phyloP scores from a whole-genome alignment of 2,113 vertebrate species.

The Nerophis lumbriciformis region DNA sequence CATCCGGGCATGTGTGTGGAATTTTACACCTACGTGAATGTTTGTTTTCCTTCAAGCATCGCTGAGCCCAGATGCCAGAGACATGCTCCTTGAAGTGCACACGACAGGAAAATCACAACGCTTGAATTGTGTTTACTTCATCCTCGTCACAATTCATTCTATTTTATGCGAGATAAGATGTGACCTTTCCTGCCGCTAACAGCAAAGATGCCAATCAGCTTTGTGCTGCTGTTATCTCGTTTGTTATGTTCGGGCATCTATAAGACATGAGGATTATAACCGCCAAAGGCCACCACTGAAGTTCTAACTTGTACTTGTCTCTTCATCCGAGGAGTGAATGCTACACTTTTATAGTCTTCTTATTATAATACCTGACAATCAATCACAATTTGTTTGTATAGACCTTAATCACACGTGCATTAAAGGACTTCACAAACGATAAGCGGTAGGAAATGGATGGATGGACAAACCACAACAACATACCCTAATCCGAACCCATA shows the following conservation, averaged over 20 bases:
- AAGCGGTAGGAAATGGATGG: no score
- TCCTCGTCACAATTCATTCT: slow-evolving; percentile 31
- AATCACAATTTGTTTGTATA: no score
- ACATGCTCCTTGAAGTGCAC: slow-evolving; percentile 28
- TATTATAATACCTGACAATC: no score
- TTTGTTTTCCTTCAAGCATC: slow-evolving; percentile 15
- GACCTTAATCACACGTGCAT: no score
- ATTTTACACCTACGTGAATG: slow-evolving; percentile 34
- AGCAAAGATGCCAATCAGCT: slow-evolving; percentile 40
- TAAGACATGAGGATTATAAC: slow-evolving; percentile 14
- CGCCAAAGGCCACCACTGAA: slow-evolving; percentile 13
- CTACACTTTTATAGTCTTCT: no score
- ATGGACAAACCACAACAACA: no score
- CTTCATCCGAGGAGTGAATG: neutral
- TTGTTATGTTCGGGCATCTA: slow-evolving; percentile 20
- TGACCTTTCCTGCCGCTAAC: slow-evolving; percentile 24
- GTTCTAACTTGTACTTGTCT: neutral
- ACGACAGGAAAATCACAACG: slow-evolving; percentile 15
- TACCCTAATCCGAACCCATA: no score
- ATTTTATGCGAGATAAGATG: slow-evolving; percentile 21
- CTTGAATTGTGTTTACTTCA: neutral
- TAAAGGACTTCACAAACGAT: no score
- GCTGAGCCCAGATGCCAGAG: slow-evolving; percentile 3
- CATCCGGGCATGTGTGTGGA: slow-evolving; percentile 52
- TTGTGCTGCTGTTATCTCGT: slow-evolving; percentile 36